Base-by-base conservation (phyloP, 2,113 vertebrate species). In the Accipiter virgatus region DNA sequence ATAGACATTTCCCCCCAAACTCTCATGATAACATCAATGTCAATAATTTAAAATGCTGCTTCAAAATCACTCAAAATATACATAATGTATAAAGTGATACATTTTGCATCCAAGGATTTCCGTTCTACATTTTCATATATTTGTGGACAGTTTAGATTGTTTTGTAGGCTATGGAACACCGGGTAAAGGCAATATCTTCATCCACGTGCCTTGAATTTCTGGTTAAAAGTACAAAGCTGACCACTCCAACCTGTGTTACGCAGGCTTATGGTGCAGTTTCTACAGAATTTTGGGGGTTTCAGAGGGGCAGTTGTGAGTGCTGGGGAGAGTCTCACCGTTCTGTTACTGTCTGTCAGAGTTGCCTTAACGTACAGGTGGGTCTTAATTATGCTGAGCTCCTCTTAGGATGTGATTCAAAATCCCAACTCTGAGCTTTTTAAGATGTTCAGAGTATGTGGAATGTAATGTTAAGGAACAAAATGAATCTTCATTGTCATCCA, bases 401-500 rank as follows among this genome's bases (percentile, higher is more conserved):
- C 14, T 56, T 19, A 56, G 65, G 9, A 16, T 72, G 40, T 34
- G 70, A 56, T 19, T 34, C 16, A 34, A 43, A 72, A 61, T 8
- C 34, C 40, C 36, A 43, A 4, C 21, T 71, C 48, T 17, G 42
- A 75, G 61, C 34, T 80, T 72, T 66, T 34, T 45, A 42, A 29
- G 36, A 4, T n/a, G 15, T 75, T 84, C 32, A 7, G 73, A 79
- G 25, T 42, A 55, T 7, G 23, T 50, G 23, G 50, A 78, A 56
- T n/a, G 20, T 22, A 22, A n/a, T 43, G 36, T 75, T 79, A 45
- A 87, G 50, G 56, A 72, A 36, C 56, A 79, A 40, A 84, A 87
- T 22, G 26, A 68, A 65, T 68, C 16, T 12, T 71, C 23, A 3
- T n/a, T 0, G 0, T 52, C 26, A 11, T 73, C 27, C 55, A 40